Evolutionary conservation across 2,888 invertebrate species (phyloP).

Genomic region (Caenorhabditis afra): DNA sequence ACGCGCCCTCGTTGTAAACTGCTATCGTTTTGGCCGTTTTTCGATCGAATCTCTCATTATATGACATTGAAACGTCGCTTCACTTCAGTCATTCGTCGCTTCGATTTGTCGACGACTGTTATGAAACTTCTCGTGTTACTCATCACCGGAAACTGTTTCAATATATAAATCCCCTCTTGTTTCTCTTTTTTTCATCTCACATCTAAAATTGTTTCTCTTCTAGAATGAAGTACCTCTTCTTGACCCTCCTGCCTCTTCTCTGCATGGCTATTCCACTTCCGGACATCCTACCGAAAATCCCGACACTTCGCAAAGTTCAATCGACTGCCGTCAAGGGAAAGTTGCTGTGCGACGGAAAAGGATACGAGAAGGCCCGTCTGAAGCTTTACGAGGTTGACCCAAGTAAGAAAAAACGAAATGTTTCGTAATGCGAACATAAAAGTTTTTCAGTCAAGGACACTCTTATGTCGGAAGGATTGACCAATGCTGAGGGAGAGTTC

Average conservation of each 20-base stretch:
- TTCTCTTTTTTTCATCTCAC: neutral
- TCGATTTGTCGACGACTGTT: neutral
- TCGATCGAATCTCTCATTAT: conserved; percentile 1
- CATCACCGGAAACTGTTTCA: conserved; percentile 6
- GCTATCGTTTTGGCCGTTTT: neutral
- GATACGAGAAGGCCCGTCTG: conserved; percentile 75
- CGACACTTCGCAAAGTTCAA: conserved; percentile 65
- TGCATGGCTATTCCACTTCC: conserved; percentile 47
- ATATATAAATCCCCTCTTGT: conserved; percentile 7
- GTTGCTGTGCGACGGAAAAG: conserved; percentile 75
- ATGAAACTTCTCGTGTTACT: conserved; percentile 1
- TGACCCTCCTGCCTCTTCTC: conserved; percentile 39
- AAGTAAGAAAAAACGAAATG: conserved; percentile 46
- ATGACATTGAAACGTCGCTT: conserved; percentile 23
- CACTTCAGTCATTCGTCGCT: neutral
- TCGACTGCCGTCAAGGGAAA: conserved; percentile 75
- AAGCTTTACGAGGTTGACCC: conserved; percentile 76
- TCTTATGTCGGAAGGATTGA: conserved; percentile 72
- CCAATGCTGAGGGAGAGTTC: conserved; percentile 72
- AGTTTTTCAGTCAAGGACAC: conserved; percentile 71
- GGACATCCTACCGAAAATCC: conserved; percentile 56
- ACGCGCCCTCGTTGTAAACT: neutral
- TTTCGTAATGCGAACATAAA: too few species aligned
- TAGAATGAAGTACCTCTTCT: conserved; percentile 45
- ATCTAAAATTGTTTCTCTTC: neutral